Evolutionary conservation across 2,888 invertebrate species (phyloP).

Genomic region (Lasioglossum pauxillum): DNA sequence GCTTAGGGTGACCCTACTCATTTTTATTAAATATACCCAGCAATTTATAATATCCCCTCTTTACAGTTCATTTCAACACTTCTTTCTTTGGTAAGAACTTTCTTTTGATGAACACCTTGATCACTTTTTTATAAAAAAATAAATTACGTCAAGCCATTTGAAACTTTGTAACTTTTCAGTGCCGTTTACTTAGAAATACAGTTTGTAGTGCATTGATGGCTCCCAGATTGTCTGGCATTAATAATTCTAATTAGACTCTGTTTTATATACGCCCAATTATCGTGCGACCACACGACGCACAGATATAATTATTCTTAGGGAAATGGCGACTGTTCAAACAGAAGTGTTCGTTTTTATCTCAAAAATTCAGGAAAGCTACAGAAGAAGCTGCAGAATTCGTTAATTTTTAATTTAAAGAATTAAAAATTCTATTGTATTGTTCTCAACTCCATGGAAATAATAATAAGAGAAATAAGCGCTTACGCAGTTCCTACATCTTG

Average conservation of each 20-base stretch:
- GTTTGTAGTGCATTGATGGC: too few species aligned
- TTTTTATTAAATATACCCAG: background rate
- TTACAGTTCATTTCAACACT: background rate
- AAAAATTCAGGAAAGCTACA: background rate
- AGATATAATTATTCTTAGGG: too few species aligned
- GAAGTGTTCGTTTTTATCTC: background rate
- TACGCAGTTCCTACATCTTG: background rate
- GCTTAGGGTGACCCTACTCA: background rate
- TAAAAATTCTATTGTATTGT: background rate
- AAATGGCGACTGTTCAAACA: too few species aligned
- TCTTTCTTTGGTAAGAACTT: background rate
- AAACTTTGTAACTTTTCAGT: too few species aligned
- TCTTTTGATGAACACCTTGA: background rate
- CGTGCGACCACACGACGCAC: too few species aligned
- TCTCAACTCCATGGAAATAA: background rate
- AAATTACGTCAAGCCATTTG: too few species aligned
- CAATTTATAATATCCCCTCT: background rate
- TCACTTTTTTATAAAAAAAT: background rate
- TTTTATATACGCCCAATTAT: too few species aligned
- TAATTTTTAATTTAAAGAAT: background rate
- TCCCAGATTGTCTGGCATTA: too few species aligned
- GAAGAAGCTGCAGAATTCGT: background rate
- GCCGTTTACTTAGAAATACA: too few species aligned
- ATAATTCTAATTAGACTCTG: too few species aligned
- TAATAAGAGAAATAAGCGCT: background rate